Conservation (phyloP, 2,888 invertebrate species). For the Argyresthia albistria region DNA sequence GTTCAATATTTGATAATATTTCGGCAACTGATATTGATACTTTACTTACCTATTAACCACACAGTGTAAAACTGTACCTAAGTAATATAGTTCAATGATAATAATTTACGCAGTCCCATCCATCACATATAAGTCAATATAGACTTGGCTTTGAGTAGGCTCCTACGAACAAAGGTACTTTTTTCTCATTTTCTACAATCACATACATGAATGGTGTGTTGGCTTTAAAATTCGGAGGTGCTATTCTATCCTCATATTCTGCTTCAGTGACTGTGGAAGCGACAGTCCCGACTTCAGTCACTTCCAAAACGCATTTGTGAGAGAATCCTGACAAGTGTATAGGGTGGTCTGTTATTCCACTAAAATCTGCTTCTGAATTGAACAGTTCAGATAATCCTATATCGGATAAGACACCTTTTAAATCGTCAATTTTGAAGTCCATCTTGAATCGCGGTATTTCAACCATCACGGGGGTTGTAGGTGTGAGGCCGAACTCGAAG, state of each 20-base stretch:
- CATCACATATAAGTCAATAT: no score
- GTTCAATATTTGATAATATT: no score
- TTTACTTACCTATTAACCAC: no score
- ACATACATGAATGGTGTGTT: constrained; percentile 52
- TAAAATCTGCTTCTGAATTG: constrained; percentile 33
- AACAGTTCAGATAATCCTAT: constrained; percentile 50
- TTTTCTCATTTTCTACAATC: constrained; percentile 38
- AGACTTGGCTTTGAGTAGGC: constrained; percentile 48
- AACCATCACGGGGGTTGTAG: constrained; percentile 56
- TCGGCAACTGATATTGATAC: no score
- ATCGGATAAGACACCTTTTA: constrained; percentile 51
- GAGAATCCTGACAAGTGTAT: constrained; percentile 40
- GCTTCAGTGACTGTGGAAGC: constrained; percentile 32
- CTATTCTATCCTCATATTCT: constrained; percentile 17
- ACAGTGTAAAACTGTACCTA: no score
- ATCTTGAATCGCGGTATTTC: constrained; percentile 74
- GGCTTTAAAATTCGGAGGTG: constrained; percentile 26
- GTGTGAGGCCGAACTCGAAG: no score
- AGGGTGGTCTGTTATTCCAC: constrained; percentile 29
- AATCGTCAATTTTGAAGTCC: constrained; percentile 53
- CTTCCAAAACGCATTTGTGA: constrained; percentile 52
- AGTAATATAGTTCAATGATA: no score
- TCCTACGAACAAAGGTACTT: constrained; percentile 44
- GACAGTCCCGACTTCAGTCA: constrained; percentile 46
- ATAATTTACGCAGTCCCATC: no score